These are phyloP conservation scores for Acestrorhynchus altus DNA, from an alignment of 2,797 vertebrate genomes.

Conservation along the genomic window DNA sequence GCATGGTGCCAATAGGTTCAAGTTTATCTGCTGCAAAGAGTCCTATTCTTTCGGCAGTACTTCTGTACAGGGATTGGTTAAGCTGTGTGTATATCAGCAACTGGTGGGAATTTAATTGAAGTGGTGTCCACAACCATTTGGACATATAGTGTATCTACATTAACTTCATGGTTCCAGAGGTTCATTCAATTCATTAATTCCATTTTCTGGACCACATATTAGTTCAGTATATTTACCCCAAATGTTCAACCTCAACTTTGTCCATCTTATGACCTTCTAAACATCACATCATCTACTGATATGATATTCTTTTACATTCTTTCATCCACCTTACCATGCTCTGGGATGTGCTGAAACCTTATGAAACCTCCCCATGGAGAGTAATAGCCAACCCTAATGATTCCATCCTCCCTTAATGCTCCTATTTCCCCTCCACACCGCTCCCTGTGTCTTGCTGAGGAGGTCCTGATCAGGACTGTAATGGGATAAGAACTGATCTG, in stretches of 20 bases:
- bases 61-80: too few species aligned
- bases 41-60: too few species aligned
- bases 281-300: neutral
- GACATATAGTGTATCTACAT: too few species aligned
- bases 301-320: neutral
- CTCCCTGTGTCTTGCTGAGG: constrained; percentile 21
- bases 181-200: neutral
- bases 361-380: neutral
- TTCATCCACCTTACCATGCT: neutral
- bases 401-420: constrained; percentile 41
- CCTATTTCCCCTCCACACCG: constrained; percentile 27
- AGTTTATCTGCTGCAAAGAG: too few species aligned
- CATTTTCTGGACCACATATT: neutral
- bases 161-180: neutral
- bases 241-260: neutral
- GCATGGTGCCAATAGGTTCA: too few species aligned
- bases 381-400: constrained; percentile 40
- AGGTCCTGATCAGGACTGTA: constrained; percentile 38
- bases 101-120: too few species aligned
- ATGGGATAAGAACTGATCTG: constrained; percentile 40
- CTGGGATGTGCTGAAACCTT: constrained; percentile 20
- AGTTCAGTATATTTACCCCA: neutral
- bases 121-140: too few species aligned
- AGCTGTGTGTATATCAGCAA: too few species aligned
- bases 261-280: neutral